phyloP scores from a whole-genome alignment of 1,140 invertebrate species.

The Neelides sp. region DNA sequence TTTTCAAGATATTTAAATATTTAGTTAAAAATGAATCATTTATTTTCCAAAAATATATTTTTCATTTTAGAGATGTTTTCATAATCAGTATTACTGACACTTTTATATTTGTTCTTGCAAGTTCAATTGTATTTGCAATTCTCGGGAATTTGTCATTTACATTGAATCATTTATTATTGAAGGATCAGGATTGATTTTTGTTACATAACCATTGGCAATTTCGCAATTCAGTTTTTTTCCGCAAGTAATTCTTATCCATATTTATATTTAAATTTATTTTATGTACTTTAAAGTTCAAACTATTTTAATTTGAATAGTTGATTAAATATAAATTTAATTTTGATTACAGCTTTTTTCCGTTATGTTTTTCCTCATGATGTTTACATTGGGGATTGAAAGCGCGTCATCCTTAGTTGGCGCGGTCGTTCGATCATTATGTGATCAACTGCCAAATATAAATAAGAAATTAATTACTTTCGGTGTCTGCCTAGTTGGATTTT shows the following conservation, averaged over 20 bases:
- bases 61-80: conserved; percentile 37
- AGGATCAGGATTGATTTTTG: conserved; percentile 33
- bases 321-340: conserved; percentile 18
- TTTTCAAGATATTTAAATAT: background rate
- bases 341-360: conserved; percentile 37
- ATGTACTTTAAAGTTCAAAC: conserved; percentile 35
- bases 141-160: conserved; percentile 36
- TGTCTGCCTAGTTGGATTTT: conserved; percentile 48
- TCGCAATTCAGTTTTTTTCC: conserved; percentile 58
- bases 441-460: conserved; percentile 51
- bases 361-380: conserved; percentile 41
- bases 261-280: conserved; percentile 8
- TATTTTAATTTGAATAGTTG: background rate
- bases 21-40: conserved; percentile 1
- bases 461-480: conserved; percentile 46
- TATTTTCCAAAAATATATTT: no score
- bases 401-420: conserved; percentile 46
- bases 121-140: conserved; percentile 38
- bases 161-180: conserved; percentile 19
- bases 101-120: conserved; percentile 32
- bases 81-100: conserved; percentile 36
- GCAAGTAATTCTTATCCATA: conserved; percentile 41
- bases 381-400: conserved; percentile 47
- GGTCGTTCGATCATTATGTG: conserved; percentile 53
- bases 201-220: conserved; percentile 32